These are phyloP conservation scores for Elephantulus edwardii DNA, from an alignment of 2,113 vertebrate genomes.

Conservation along the genomic window DNA sequence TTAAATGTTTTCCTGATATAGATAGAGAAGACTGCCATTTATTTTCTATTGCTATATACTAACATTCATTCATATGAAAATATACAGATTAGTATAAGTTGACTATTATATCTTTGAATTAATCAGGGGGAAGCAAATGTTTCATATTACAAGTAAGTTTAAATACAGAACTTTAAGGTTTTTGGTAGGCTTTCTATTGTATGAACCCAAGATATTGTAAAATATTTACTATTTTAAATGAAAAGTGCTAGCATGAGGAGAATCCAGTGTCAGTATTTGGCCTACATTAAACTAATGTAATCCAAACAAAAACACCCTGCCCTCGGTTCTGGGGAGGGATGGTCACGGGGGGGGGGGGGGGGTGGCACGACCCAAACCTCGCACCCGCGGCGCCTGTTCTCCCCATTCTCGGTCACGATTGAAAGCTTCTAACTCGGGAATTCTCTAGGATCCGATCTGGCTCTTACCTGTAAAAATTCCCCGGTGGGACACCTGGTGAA, in stretches of 20 bases:
- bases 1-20: slow-evolving; percentile 72
- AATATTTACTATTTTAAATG: slow-evolving; percentile 51
- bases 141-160: no score
- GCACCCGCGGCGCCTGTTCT: no score
- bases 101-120: slow-evolving; percentile 77
- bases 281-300: slow-evolving; percentile 28
- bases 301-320: not conserved
- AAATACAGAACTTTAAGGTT: slow-evolving; percentile 76
- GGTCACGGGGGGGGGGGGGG: not conserved
- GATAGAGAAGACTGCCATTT: slow-evolving; percentile 79
- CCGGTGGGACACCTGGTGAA: not conserved
- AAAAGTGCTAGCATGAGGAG: slow-evolving; percentile 33
- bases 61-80: no score
- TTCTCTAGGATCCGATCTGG: not conserved
- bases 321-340: not conserved
- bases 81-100: slow-evolving; percentile 79
- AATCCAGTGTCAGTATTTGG: not conserved
- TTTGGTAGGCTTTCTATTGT: slow-evolving; percentile 61
- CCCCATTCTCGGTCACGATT: not conserved
- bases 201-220: slow-evolving; percentile 67
- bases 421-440: no score
- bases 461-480: not conserved
- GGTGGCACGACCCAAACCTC: no score
- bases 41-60: slow-evolving; percentile 80
- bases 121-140: slow-evolving; percentile 69